Base-by-base conservation (phyloP, 2,113 vertebrate genomes). In the Hemiprocne comata region DNA sequence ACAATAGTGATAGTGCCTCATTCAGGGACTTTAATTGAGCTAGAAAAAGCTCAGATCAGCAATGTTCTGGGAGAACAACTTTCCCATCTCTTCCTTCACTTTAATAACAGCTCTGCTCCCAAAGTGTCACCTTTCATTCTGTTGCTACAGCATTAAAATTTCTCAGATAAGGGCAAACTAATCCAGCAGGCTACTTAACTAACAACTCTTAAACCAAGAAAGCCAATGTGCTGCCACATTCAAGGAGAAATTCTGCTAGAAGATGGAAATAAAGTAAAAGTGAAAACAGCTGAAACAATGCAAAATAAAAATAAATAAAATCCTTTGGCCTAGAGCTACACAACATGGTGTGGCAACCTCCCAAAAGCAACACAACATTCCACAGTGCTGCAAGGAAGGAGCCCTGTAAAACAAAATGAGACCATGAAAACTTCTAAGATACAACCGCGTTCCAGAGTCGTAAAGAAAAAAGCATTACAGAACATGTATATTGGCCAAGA, bases 241-340 rank as follows among this genome's bases (percentile, higher is more conserved):
- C 65, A 93, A 29, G 72, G 94, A 96, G 74, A 95, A 87, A 95
- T 95, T 94, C 92, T 71, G 87, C 48, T 90, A 80, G 94, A 94
- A 74, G 55, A 78, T 65, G 72, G 86, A 94, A 93, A 89, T 95
- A 96, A 95, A 96, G 75, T 64, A 95, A 92, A 93, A 97, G 90
- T 93, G 85, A 96, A 96, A 97, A 94, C 97, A 98, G 97, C 92
- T 97, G 97, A 95, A 98, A 98, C 86, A 96, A 97, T 58, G 80
- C 5, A 55, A 97, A 97, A 97, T 84, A 77, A 94, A 98, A 97
- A 96, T 90, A 97, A 97, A 97, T 69, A 92, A 66, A 95, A 81
- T 78, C 90, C 36, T 40, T 83, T 83, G 74, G 92, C 74, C 91
- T 83, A 46, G 69, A 54, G 92, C 86, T 96, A 92, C 91, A 95